Percentiles rank a stretch among this genome's conserved stretches.
These are phyloP conservation scores for Drosophila sproati DNA, from an alignment of 1,140 invertebrate genomes.

Conservation along the genomic window DNA sequence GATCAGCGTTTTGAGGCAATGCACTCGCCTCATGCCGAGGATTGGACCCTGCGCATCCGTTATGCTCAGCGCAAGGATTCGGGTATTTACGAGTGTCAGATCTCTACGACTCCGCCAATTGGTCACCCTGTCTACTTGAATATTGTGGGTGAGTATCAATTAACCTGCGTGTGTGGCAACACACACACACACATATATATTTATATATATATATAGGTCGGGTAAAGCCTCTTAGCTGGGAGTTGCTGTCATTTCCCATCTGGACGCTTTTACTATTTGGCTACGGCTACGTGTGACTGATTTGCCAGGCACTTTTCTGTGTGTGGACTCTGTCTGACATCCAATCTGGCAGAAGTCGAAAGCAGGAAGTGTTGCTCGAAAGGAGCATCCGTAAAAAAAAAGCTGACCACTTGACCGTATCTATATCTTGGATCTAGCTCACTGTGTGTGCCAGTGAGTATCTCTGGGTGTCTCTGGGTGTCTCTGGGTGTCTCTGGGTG, in stretches of 20 bases:
- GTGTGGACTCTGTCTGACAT: background rate
- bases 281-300: background rate
- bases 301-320: background rate
- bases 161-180: background rate
- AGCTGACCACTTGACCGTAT: conserved; percentile 70
- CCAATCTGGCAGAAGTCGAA: background rate
- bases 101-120: conserved; percentile 93
- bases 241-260: background rate
- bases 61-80: conserved; percentile 91
- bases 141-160: conserved; percentile 90
- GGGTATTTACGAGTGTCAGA: conserved; percentile 94
- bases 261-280: background rate
- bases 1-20: conserved; percentile 93
- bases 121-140: conserved; percentile 91
- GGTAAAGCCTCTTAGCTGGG: background rate
- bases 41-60: conserved; percentile 91
- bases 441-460: background rate
- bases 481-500: conserved; percentile 4
- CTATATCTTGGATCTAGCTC: conserved; percentile 48
- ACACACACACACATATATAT: background rate
- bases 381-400: conserved; percentile 9
- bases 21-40: conserved; percentile 90
- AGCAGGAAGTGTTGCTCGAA: background rate
- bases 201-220: too few relatives aligned
- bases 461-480: background rate